Evolutionary conservation across 2,888 invertebrate species (phyloP).

Genomic region (Amblyteles armatorius): DNA sequence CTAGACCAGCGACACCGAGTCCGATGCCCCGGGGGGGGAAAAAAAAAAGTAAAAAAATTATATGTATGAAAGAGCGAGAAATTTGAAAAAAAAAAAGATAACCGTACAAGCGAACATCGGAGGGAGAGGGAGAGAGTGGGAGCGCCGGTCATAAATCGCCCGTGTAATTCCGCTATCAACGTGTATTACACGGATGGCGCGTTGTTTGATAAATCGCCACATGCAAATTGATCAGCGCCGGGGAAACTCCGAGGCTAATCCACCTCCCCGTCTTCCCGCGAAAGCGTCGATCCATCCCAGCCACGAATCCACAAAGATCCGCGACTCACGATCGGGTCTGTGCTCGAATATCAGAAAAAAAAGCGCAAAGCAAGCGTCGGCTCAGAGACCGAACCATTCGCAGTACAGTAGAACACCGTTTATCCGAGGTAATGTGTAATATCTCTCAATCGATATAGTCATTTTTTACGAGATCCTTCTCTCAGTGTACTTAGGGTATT

Average conservation of each 20-base stretch:
- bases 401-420: not conserved
- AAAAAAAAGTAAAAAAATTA: conserved; percentile 46
- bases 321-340: too few relatives aligned
- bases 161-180: conserved; percentile 83
- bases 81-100: conserved; percentile 2
- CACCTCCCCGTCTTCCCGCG: not conserved
- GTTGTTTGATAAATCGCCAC: conserved; percentile 83
- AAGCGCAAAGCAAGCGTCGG: not conserved
- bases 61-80: conserved; percentile 39
- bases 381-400: not conserved
- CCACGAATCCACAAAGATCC: too few relatives aligned
- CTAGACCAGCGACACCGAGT: conserved; percentile 59
- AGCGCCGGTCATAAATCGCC: conserved; percentile 79
- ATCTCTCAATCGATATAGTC: too few relatives aligned
- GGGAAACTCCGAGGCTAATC: conserved; percentile 40
- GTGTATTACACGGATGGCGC: conserved; percentile 83
- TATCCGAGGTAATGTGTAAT: too few relatives aligned
- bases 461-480: too few relatives aligned
- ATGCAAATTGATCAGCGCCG: conserved; percentile 78
- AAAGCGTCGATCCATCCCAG: not conserved
- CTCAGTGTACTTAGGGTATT: too few relatives aligned
- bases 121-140: conserved; percentile 59
- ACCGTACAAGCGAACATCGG: not conserved
- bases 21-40: conserved; percentile 41
- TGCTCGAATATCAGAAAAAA: not conserved